Conservation (phyloP, 2,888 invertebrate genomes). For the Rhorus exstirpatorius region DNA sequence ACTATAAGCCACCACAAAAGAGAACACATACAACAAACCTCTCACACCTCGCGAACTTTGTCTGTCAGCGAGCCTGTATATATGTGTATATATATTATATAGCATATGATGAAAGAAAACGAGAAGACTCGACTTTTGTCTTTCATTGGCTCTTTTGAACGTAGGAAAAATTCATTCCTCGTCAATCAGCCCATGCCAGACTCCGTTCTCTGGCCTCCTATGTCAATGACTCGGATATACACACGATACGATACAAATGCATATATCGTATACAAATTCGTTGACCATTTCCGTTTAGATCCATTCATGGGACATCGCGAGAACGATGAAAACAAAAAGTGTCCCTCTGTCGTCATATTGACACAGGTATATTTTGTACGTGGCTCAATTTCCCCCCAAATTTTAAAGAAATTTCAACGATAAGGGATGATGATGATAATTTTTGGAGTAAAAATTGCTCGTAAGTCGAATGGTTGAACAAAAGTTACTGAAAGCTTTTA, state of each 20-base stretch:
- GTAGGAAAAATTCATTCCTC: neutral
- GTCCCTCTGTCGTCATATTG: no score
- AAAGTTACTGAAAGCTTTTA: no score
- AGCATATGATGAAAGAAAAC: neutral
- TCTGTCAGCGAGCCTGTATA: neutral
- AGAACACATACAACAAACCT: no score
- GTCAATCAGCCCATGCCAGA: slow-evolving; percentile 65
- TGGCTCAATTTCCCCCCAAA: no score
- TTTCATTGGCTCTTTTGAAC: slow-evolving; percentile 19
- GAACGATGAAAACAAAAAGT: slow-evolving; percentile 15
- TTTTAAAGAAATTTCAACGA: no score
- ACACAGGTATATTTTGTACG: no score
- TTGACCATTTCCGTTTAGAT: slow-evolving; percentile 68
- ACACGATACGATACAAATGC: no score
- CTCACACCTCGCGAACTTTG: neutral
- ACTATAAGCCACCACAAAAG: neutral
- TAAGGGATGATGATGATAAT: no score
- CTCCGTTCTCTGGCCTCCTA: slow-evolving; percentile 69
- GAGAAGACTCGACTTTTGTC: slow-evolving; percentile 6
- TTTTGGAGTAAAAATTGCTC: no score
- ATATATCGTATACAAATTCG: no score
- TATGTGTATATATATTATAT: no score
- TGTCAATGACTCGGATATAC: slow-evolving; percentile 58
- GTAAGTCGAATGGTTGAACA: no score
- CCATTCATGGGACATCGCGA: slow-evolving; percentile 15